A percentile compares a stretch with the other conserved stretches of the same genome.
These are phyloP conservation scores for Caenorhabditis uteleia DNA, from an alignment of 2,888 invertebrate genomes.

Conservation along the genomic window DNA sequence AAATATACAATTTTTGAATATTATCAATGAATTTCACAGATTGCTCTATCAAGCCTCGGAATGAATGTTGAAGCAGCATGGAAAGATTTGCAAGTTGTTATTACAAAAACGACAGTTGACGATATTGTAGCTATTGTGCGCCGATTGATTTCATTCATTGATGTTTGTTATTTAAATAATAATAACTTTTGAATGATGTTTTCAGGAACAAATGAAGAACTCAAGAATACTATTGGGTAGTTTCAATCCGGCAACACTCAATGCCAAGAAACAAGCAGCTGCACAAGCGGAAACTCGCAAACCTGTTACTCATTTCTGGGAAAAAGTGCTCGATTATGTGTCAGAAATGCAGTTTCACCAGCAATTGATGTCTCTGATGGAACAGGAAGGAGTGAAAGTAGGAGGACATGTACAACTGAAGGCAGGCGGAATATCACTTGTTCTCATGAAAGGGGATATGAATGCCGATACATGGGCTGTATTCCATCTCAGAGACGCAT, in stretches of 20 bases:
- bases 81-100: constrained; percentile 95
- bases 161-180: constrained; percentile 72
- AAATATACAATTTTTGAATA: neutral
- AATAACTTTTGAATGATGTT: neutral
- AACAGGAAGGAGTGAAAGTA: constrained; percentile 36
- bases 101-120: constrained; percentile 93
- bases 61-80: constrained; percentile 75
- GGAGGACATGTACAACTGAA: constrained; percentile 59
- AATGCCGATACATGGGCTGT: constrained; percentile 63
- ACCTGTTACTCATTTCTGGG: constrained; percentile 43
- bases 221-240: constrained; percentile 53
- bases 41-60: constrained; percentile 14
- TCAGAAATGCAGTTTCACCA: constrained; percentile 44
- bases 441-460: constrained; percentile 68
- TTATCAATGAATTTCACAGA: constrained; percentile 9
- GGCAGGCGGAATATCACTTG: constrained; percentile 56
- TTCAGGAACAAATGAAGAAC: constrained; percentile 61
- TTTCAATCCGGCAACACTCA: constrained; percentile 10
- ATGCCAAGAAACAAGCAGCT: constrained; percentile 5
- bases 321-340: constrained; percentile 42
- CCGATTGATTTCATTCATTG: constrained; percentile 95
- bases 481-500: constrained; percentile 60
- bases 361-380: constrained; percentile 38
- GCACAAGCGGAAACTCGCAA: constrained; percentile 7
- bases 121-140: constrained; percentile 95